Base-by-base conservation (phyloP, 2,797 vertebrate species). In the Sebastes taczanowskii region DNA sequence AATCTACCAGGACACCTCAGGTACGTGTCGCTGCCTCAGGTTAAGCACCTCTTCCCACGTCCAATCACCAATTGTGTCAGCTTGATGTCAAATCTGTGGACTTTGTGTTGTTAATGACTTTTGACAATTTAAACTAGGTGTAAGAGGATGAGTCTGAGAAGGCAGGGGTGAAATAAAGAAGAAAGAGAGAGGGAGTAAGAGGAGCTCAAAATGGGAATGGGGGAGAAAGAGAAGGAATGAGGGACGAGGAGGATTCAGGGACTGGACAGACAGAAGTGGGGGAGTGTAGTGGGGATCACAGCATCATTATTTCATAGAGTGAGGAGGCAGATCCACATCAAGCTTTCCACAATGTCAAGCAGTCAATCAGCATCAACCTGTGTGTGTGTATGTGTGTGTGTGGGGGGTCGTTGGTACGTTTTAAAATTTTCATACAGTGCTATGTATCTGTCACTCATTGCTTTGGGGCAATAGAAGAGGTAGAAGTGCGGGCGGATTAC, bases 401-500 rank as follows among this genome's bases (percentile, higher is more conserved):
- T 29, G 8, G 11, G 11, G 52, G n/a, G 49, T 60, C 70, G 58
- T 25, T 80, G 67, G 61, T 66, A 67, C 10, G 9, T 66, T 74
- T 73, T 88, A 22, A 89, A 93, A 93, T 74, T 91, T 94, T 94
- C 86, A 94, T 92, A 74, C 72, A 34, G 58, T 16, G 34, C 82
- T 83, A 38, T 82, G 87, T 84, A 82, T 85, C 92, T 94, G 94
- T 94, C 93, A 93, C 90, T 93, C 89, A 82, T 88, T 83, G 92
- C 94, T 94, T 87, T 85, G 76, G 91, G 94, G 89, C 91, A 93
- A 80, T 67, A 83, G 80, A 89, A 88, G 80, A 42, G 75, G 69
- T 71, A 78, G 85, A 79, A 70, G 75, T 89, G 87, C 35, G 20
- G 53, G 60, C 59, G 82, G 85, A 90, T 92, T 87, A 88, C 83